Evolutionary conservation across 2,113 vertebrate species (phyloP), one percentile per base, ranked within the genome.

Genomic region (Pollachius pollachius): DNA sequence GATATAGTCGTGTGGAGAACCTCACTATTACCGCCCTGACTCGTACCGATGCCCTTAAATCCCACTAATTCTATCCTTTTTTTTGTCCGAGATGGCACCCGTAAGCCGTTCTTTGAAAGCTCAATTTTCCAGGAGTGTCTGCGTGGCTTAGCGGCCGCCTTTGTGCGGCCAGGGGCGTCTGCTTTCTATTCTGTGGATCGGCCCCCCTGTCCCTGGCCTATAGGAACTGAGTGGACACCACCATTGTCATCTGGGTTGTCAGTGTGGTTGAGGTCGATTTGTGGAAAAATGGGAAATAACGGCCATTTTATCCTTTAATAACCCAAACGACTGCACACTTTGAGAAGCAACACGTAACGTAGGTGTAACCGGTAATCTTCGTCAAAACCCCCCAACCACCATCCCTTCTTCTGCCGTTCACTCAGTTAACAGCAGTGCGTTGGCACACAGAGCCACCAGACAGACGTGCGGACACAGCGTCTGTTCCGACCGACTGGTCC

Each of bases 61-160:
- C 88, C 86, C 79, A 52, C 81, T 87, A 89, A 91, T 91, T 88
- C 88, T 76, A 81, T 83, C 87, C 73, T 80, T 68, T 79, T 85
- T 84, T 88, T 89, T 87, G 84, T 89, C 85, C 79, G 78, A 79
- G 85, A 88, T 84, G 79, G 81, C 82, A 85, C 85, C 84, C 75
- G 79, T 85, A 84, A 90, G 79, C 80, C 76, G 58, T 67, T 80
- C 85, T 56, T 87, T 87, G 81, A 89, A 87, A 86, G 79, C 85
- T 84, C 74, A 80, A 83, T 90, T 89, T 87, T 89, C 67, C 82
- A 87, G 82, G 77, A 87, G 82, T 82, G 75, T 82, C 84, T 89
- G 78, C 76, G 19, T 69, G 74, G 78, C 79, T 88, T 80, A 87
- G 75, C 80, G 56, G 67, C 57, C 71, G 79, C 69, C 71, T 65